Conservation (phyloP, 1,140 invertebrate genomes). For the Matsumurasca onukii region DNA sequence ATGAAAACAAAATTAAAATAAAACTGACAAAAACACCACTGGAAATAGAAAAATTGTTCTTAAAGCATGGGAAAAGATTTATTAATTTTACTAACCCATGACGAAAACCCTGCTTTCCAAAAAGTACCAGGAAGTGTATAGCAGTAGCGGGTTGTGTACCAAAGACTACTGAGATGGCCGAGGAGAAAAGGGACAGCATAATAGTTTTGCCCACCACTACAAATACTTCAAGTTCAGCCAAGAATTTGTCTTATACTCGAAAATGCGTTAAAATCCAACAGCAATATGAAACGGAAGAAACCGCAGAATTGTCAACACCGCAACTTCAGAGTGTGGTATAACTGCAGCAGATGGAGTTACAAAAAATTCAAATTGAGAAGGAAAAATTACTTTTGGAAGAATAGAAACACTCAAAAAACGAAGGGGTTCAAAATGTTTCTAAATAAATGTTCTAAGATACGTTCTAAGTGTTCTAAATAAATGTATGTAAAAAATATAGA, state of each 20-base stretch:
- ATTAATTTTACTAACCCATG: background rate
- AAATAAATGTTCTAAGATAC: background rate
- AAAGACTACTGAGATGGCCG: background rate
- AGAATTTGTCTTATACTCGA: background rate
- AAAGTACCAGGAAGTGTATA: constrained; percentile 5
- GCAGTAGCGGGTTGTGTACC: background rate
- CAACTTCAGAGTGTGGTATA: background rate
- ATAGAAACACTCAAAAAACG: background rate
- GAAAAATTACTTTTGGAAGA: background rate
- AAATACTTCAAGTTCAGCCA: background rate
- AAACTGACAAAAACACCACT: background rate
- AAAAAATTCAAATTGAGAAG: background rate
- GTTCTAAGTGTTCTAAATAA: background rate
- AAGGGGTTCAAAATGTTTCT: background rate
- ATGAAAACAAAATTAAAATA: background rate
- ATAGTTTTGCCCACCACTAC: background rate
- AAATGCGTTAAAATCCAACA: background rate
- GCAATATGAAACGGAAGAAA: background rate
- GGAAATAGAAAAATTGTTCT: background rate
- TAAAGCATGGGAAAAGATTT: background rate
- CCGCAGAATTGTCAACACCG: background rate
- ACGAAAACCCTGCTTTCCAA: background rate
- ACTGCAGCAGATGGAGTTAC: background rate
- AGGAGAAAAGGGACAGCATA: background rate
- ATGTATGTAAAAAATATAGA: background rate